phyloP scores from a whole-genome alignment of 2,888 invertebrate genomes.

The Rhingia campestris region DNA sequence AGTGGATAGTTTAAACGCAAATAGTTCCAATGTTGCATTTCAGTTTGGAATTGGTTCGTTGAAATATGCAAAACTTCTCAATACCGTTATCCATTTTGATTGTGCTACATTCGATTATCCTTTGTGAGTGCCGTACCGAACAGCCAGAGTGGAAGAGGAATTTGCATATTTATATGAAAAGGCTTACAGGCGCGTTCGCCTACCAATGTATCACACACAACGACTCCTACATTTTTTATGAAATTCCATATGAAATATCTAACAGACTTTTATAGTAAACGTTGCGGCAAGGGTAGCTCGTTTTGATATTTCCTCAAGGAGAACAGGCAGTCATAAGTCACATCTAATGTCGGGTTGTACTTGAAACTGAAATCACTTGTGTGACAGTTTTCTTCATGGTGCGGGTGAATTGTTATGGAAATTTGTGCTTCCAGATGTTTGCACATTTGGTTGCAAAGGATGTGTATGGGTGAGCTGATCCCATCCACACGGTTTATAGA shows the following conservation, averaged over 20 bases:
- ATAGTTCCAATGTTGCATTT: slow-evolving; percentile 66
- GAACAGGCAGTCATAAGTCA: slow-evolving; percentile 62
- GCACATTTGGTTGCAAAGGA: slow-evolving; percentile 52
- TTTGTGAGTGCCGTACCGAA: slow-evolving; percentile 34
- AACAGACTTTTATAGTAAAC: slow-evolving; percentile 37
- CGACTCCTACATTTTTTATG: background rate
- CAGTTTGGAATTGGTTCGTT: slow-evolving; percentile 62
- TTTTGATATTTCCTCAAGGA: slow-evolving; percentile 60
- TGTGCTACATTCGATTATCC: slow-evolving; percentile 71
- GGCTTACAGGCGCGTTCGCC: slow-evolving; percentile 19
- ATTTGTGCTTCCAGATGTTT: slow-evolving; percentile 70
- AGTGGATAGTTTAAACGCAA: slow-evolving; percentile 56
- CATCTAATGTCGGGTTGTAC: slow-evolving; percentile 54
- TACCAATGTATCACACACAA: too few species aligned
- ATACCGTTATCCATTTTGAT: slow-evolving; percentile 71
- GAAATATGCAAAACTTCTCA: slow-evolving; percentile 73
- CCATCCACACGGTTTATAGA: slow-evolving; percentile 42
- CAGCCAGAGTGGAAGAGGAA: background rate
- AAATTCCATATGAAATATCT: slow-evolving; percentile 56
- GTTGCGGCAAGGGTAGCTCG: slow-evolving; percentile 18
- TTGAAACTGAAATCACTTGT: slow-evolving; percentile 61
- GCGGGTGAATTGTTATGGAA: slow-evolving; percentile 73
- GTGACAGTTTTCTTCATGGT: slow-evolving; percentile 51
- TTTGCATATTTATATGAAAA: slow-evolving; percentile 73
- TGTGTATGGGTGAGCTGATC: background rate